Percentiles rank a stretch among this genome's conserved stretches.
Conservation (phyloP, 2,113 vertebrate species). For the Crypturellus undulatus region DNA sequence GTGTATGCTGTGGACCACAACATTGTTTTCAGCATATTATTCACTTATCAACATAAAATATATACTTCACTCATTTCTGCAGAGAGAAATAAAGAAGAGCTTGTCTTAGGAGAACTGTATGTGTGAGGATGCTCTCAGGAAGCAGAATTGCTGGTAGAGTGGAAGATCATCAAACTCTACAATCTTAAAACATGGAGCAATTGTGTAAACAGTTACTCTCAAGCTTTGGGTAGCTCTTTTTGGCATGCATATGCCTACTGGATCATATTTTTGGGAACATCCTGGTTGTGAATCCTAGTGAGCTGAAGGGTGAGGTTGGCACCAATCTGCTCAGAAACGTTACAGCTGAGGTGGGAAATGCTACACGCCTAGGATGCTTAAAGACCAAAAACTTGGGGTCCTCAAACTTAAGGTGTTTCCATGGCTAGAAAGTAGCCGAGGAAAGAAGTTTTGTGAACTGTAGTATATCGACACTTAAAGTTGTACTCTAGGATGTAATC, state of each 20-base stretch:
- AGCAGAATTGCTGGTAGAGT: background rate
- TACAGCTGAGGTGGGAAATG: background rate
- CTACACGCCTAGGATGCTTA: background rate
- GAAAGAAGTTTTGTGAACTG: background rate
- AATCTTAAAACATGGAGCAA: background rate
- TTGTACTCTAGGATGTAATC: no score
- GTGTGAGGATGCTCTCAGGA: background rate
- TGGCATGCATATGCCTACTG: background rate
- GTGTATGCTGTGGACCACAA: background rate
- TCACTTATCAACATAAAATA: background rate
- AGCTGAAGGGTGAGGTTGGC: rapidly evolving
- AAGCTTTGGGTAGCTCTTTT: background rate
- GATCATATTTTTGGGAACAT: background rate
- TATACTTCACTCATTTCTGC: background rate
- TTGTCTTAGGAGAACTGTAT: background rate
- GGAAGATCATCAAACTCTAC: background rate
- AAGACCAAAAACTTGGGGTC: background rate
- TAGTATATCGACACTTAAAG: no score
- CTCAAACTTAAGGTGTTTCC: background rate
- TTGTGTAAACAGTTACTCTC: background rate
- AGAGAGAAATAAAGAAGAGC: background rate
- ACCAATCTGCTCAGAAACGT: background rate
- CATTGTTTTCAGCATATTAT: background rate
- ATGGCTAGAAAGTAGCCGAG: background rate
- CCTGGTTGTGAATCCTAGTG: background rate